Conservation (phyloP, 2,888 invertebrate genomes). For the Campoplex capitator region DNA sequence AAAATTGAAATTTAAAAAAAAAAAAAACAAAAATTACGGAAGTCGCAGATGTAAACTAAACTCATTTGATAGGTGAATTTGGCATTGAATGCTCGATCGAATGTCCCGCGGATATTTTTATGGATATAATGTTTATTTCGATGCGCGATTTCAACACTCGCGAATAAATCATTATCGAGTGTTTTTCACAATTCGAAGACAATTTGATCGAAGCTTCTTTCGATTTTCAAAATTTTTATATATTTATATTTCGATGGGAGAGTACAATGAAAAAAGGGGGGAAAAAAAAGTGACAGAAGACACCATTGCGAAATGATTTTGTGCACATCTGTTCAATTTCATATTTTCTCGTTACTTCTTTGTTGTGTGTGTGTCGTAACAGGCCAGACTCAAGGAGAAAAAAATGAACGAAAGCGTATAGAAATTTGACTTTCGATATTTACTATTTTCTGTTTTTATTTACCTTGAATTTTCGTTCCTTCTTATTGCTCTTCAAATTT, state of each 20-base stretch:
- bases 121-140: neutral
- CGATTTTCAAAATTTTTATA: neutral
- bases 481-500: neutral
- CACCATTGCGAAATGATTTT: neutral
- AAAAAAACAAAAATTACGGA: neutral
- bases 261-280: neutral
- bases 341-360: neutral
- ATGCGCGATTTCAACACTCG: constrained; percentile 29
- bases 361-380: neutral
- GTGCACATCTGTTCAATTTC: constrained; percentile 1
- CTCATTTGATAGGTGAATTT: no score
- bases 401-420: neutral
- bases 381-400: neutral
- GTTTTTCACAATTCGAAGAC: neutral
- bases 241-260: neutral
- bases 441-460: neutral
- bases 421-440: neutral
- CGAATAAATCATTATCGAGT: constrained; percentile 21
- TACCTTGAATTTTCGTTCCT: neutral
- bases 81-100: no score
- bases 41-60: neutral
- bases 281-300: neutral
- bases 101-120: neutral
- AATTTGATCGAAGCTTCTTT: neutral
- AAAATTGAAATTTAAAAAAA: no score